These are phyloP conservation scores for Agrochola litura DNA, from an alignment of 2,888 invertebrate species.

Conservation along the genomic window DNA sequence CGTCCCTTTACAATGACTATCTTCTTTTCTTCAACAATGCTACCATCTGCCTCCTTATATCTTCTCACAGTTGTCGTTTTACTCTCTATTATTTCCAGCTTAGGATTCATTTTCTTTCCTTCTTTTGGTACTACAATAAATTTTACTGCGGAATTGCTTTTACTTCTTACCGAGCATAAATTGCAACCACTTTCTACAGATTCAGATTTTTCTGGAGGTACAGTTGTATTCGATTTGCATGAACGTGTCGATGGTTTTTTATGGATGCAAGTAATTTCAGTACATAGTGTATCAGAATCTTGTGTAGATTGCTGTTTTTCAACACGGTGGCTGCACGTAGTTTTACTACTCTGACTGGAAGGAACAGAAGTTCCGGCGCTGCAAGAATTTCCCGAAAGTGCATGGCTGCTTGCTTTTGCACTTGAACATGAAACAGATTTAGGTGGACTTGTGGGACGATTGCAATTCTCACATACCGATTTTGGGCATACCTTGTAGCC, in stretches of 20 bases:
- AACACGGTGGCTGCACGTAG: neutral
- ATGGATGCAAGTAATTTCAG: neutral
- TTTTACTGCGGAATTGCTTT: neutral
- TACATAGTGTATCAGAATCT: neutral
- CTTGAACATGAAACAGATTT: neutral
- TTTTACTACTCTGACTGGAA: neutral
- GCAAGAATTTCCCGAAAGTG: neutral
- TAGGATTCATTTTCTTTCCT: neutral
- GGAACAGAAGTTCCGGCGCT: neutral
- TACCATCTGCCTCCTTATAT: neutral
- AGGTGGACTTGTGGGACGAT: neutral
- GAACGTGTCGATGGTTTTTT: neutral
- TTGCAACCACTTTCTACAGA: neutral
- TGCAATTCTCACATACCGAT: neutral
- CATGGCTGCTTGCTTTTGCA: neutral
- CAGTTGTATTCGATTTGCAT: neutral
- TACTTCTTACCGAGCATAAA: neutral
- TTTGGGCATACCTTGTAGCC: conserved; percentile 18
- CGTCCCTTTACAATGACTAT: conserved; percentile 63
- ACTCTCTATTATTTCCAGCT: neutral
- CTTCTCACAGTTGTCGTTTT: neutral
- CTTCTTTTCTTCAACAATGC: conserved; percentile 32
- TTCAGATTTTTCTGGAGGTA: neutral
- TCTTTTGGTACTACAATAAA: neutral
- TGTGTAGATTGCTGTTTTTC: neutral